Evolutionary conservation across 2,888 invertebrate species (phyloP).

Genomic region (Oligia strigilis): DNA sequence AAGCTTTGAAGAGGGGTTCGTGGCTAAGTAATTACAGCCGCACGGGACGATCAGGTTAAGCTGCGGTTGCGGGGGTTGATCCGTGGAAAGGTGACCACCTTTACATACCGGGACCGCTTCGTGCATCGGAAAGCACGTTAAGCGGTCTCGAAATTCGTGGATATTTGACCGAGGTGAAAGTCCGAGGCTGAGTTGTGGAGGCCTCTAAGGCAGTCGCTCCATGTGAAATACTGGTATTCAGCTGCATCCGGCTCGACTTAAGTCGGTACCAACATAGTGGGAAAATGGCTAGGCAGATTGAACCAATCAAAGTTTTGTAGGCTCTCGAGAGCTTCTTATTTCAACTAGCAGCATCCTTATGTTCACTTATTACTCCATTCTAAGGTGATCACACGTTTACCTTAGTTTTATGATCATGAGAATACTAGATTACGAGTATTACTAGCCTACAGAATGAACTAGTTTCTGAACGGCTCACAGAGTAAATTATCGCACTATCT

Average conservation of each 20-base stretch:
- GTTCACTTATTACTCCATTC: not conserved
- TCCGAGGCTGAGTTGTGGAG: not conserved
- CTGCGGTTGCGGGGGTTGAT: not conserved
- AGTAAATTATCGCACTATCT: not conserved
- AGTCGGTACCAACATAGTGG: not conserved
- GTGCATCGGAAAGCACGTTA: not conserved
- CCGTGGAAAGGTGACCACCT: too few species aligned
- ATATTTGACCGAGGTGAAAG: not conserved
- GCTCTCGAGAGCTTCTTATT: not conserved
- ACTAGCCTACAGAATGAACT: not conserved
- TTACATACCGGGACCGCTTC: not conserved
- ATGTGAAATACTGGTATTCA: not conserved
- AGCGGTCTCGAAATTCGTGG: not conserved
- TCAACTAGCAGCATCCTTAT: not conserved
- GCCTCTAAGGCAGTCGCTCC: not conserved
- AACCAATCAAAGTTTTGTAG: slow-evolving; percentile 2
- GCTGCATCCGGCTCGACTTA: not conserved
- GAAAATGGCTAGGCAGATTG: not conserved
- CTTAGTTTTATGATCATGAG: slow-evolving; percentile 20
- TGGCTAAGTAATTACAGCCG: not conserved
- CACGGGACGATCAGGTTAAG: not conserved
- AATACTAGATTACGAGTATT: not conserved
- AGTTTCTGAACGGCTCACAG: slow-evolving; percentile 1
- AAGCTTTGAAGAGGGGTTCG: too few species aligned
- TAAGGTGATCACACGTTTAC: not conserved